A percentile compares a stretch with the other conserved stretches of the same genome.
Evolutionary conservation across 2,888 invertebrate genomes (phyloP).

Genomic region (Ectemnius lituratus): DNA sequence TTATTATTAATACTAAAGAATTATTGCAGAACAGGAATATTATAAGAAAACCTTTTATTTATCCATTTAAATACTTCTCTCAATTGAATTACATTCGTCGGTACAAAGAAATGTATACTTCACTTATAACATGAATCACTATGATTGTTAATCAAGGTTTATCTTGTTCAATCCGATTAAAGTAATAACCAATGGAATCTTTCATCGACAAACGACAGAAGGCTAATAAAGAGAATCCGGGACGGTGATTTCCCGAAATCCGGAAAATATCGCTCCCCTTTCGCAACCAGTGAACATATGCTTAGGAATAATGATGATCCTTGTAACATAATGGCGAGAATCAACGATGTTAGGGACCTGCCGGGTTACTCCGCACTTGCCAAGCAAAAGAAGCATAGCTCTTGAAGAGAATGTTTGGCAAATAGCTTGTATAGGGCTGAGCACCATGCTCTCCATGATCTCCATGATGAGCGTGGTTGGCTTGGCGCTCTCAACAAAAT

Average conservation of each 20-base stretch:
- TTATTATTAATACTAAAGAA: no score
- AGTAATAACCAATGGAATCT: background rate
- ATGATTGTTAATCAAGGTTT: constrained; percentile 23
- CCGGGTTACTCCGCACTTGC: constrained; percentile 49
- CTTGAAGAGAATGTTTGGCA: constrained; percentile 69
- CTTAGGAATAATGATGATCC: constrained; percentile 38
- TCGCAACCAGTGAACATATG: constrained; percentile 55
- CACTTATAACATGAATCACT: background rate
- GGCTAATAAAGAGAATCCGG: constrained; percentile 24
- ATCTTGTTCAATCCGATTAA: constrained; percentile 34
- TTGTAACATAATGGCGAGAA: constrained; percentile 25
- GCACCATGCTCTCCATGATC: constrained; percentile 22
- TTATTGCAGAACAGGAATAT: no score
- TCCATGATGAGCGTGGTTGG: constrained; percentile 59
- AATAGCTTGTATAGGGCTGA: constrained; percentile 65
- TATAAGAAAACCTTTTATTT: no score
- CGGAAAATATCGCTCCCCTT: constrained; percentile 24
- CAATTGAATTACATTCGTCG: no score
- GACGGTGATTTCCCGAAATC: constrained; percentile 33
- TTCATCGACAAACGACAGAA: constrained; percentile 20
- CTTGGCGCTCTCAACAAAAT: constrained; percentile 59
- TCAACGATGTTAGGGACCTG: constrained; percentile 25
- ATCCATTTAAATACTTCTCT: no score
- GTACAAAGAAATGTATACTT: no score
- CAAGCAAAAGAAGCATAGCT: constrained; percentile 39